Conservation (phyloP, 2,113 vertebrate species). For the Eubucco bourcierii region DNA sequence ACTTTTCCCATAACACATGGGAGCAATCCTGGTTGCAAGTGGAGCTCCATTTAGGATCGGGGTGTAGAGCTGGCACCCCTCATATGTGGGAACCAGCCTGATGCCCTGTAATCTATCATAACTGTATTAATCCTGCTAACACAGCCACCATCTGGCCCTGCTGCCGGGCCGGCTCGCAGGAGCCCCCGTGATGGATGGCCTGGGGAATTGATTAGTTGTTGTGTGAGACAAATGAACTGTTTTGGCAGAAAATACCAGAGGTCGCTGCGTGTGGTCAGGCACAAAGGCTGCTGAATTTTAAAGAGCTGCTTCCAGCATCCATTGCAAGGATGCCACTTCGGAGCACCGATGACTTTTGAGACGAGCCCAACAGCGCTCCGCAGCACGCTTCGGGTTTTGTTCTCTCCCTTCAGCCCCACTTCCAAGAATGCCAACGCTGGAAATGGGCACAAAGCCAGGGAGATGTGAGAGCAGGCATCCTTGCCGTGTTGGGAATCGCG, state of each 20-base stretch:
- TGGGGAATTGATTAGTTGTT: conserved; percentile 95
- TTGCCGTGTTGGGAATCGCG: fast-evolving
- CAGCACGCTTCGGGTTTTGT: background rate
- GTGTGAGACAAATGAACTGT: conserved; percentile 91
- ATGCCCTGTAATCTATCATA: conserved; percentile 82
- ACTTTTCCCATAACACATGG: fast-evolving
- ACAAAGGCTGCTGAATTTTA: conserved; percentile 79
- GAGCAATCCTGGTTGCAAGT: fast-evolving
- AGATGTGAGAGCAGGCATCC: background rate
- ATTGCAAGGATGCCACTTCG: conserved; percentile 51
- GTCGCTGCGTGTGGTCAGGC: conserved; percentile 83
- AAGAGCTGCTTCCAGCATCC: conserved; percentile 71
- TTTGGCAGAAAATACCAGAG: conserved; percentile 91
- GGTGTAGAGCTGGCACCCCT: background rate
- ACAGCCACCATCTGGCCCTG: conserved; percentile 78
- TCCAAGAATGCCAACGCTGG: background rate
- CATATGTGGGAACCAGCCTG: conserved; percentile 51
- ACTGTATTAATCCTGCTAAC: conserved; percentile 88
- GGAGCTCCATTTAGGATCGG: background rate
- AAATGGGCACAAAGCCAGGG: background rate
- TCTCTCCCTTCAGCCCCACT: background rate
- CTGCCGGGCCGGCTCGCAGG: conserved; percentile 69
- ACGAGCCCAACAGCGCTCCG: background rate
- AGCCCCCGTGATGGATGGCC: conserved; percentile 90
- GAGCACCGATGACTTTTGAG: conserved; percentile 28